phyloP scores from a whole-genome alignment of 1,140 invertebrate genomes.

The Heterodera schachtii region DNA sequence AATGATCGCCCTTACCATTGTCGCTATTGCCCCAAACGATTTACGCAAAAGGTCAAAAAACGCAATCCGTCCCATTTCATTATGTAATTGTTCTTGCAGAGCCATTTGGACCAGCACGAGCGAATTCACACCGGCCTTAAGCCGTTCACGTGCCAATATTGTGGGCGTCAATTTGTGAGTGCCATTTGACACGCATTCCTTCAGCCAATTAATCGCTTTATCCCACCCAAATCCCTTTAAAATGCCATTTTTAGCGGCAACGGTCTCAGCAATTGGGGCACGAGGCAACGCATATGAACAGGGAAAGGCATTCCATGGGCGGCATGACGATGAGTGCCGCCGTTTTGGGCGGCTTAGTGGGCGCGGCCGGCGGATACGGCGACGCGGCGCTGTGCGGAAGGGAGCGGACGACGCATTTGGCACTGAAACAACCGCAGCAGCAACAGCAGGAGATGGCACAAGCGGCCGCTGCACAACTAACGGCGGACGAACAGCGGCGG shows the following conservation, averaged over 20 bases:
- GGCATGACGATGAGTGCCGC: not conserved
- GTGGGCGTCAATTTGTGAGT: slow-evolving; percentile 51
- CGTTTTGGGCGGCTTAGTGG: not conserved
- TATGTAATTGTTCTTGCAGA: not conserved
- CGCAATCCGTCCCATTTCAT: not conserved
- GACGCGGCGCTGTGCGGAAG: not conserved
- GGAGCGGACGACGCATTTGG: slow-evolving; percentile 1
- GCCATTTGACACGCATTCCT: not conserved
- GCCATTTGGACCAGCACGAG: slow-evolving; percentile 63
- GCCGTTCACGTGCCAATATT: slow-evolving; percentile 58
- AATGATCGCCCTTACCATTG: slow-evolving; percentile 62
- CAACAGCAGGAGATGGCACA: slow-evolving; percentile 3
- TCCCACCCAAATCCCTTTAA: not conserved
- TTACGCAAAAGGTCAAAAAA: slow-evolving; percentile 56
- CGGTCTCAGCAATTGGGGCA: slow-evolving; percentile 62
- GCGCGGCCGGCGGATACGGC: not conserved
- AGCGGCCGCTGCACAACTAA: not conserved
- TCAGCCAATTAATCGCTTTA: not conserved
- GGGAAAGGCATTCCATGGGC: slow-evolving; percentile 19
- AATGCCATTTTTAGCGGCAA: slow-evolving; percentile 42
- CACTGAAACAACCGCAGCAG: not conserved
- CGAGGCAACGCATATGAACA: slow-evolving; percentile 54
- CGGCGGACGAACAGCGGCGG: not conserved
- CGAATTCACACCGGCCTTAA: slow-evolving; percentile 61
- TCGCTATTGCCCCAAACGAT: slow-evolving; percentile 53